These are phyloP conservation scores for Sander lucioperca DNA, from an alignment of 2,113 vertebrate genomes.

Conservation along the genomic window DNA sequence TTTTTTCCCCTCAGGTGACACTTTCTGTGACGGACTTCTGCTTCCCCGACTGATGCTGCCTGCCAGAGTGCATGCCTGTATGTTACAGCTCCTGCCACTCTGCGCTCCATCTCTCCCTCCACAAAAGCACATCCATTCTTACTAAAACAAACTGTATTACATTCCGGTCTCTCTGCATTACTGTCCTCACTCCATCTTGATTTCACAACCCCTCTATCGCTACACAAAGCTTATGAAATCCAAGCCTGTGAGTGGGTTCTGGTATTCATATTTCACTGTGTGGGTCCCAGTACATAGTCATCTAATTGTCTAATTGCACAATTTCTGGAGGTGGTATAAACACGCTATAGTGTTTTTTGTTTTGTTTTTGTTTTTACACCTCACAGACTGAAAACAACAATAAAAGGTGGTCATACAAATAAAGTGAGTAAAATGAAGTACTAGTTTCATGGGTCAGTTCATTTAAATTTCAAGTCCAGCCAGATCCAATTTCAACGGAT, in stretches of 20 bases:
- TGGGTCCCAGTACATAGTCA: background rate
- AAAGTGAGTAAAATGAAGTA: conserved; percentile 10
- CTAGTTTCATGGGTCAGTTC: conserved; percentile 9
- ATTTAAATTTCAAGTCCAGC: conserved; percentile 5
- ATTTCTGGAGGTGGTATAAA: conserved; percentile 15
- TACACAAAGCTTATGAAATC: conserved; percentile 46
- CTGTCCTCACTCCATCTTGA: conserved; percentile 38
- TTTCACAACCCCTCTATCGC: conserved; percentile 44
- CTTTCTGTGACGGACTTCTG: conserved; percentile 56
- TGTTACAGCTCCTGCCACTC: conserved; percentile 67
- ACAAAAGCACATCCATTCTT: conserved; percentile 4
- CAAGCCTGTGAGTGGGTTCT: background rate
- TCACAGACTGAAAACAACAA: background rate
- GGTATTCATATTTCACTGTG: conserved; percentile 4
- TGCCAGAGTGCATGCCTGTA: conserved; percentile 49
- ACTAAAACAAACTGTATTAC: conserved; percentile 59
- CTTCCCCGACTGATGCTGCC: conserved; percentile 27
- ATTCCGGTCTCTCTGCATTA: conserved; percentile 61
- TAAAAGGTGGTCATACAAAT: background rate
- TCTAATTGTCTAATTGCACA: background rate
- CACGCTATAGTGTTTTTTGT: too few relatives aligned
- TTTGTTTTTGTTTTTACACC: background rate
- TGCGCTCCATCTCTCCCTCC: conserved; percentile 33
- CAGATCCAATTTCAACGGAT: conserved; percentile 6
- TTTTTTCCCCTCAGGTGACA: conserved; percentile 20